Base-by-base conservation (phyloP, 2,113 vertebrate species). In the Antennarius striatus region DNA sequence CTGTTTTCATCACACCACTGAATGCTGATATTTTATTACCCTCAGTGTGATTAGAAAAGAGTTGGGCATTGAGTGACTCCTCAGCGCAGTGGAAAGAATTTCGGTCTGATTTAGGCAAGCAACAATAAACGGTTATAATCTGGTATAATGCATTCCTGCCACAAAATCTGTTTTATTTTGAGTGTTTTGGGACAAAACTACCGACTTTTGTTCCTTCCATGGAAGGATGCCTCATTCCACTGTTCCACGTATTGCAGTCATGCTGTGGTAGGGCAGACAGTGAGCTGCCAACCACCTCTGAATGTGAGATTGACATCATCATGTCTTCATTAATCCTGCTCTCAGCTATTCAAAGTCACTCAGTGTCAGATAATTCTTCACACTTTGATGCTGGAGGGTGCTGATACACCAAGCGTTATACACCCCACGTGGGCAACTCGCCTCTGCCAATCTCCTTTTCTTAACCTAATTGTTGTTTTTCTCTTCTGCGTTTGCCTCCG, bases 401-500 rank as follows among this genome's bases (percentile, higher is more conserved):
- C 48, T 67, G 62, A 68, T 30, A 50, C 69, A 7, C 4, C 7
- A 7, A 1, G 76, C 56, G 39, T n/a, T 60, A 32, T 12, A 59
- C 43, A 43, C 40, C 22, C 56, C 59, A 68, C 17, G 42, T 71
- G 64, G 28, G 22, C 64, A 61, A 69, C 61, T 69, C 16, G 54
- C 32, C 30, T 52, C 63, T 71, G 72, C 13, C 30, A 13, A 12
- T 51, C 32, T 36, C 16, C 6, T 43, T 67, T 60, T 71, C 49
- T 75, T 29, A 50, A 60, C 29, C 53, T 71, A 68, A 81, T 71
- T 79, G 74, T 57, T 67, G 49, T 57, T 74, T 85, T 75, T 72
- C 32, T 51, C 58, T 36, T 71, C 10, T 17, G 29, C 49, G 15
- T 76, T 83, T 63, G 40, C 70, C 73, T 79, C 63, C 15, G 52